Evolutionary conservation across 2,888 invertebrate species (phyloP).

Genomic region (Andricus quercusramuli): DNA sequence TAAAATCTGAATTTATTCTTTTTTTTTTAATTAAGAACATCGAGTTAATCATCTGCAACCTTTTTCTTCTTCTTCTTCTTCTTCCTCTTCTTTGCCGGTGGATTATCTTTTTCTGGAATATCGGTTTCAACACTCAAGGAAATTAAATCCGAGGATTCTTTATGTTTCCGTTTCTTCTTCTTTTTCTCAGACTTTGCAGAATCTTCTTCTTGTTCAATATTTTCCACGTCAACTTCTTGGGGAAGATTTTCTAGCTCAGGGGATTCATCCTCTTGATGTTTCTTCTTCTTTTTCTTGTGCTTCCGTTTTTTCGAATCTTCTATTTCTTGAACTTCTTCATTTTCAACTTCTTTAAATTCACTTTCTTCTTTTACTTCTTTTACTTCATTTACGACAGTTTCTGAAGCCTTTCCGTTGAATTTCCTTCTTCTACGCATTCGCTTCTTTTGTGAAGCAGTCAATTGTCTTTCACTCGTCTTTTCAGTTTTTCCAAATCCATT

Average conservation of each 20-base stretch:
- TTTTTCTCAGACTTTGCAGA: conserved; percentile 61
- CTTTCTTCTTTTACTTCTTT: conserved; percentile 18
- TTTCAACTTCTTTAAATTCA: conserved; percentile 29
- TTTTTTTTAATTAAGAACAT: not conserved
- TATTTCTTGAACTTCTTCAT: conserved; percentile 16
- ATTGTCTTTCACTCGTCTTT: conserved; percentile 27
- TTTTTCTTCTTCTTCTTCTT: conserved; percentile 29
- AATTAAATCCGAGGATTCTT: conserved; percentile 42
- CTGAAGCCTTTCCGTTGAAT: not conserved
- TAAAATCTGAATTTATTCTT: not conserved
- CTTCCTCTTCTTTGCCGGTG: not conserved
- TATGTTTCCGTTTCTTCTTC: conserved; percentile 49
- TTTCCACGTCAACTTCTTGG: conserved; percentile 32
- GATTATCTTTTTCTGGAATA: conserved; percentile 12
- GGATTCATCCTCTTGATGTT: conserved; percentile 39
- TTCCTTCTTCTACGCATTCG: conserved; percentile 23
- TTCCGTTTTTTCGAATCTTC: conserved; percentile 39
- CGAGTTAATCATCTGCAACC: not conserved
- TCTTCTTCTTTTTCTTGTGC: conserved; percentile 52
- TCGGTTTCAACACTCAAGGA: conserved; percentile 52
- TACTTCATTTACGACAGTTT: not conserved
- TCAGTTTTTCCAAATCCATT: conserved; percentile 31
- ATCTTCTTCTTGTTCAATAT: conserved; percentile 60
- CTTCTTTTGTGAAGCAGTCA: conserved; percentile 34
- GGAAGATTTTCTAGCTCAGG: not conserved